Evolutionary conservation across 1,140 invertebrate species (phyloP).

Genomic region (Zaprionus camerounensis): DNA sequence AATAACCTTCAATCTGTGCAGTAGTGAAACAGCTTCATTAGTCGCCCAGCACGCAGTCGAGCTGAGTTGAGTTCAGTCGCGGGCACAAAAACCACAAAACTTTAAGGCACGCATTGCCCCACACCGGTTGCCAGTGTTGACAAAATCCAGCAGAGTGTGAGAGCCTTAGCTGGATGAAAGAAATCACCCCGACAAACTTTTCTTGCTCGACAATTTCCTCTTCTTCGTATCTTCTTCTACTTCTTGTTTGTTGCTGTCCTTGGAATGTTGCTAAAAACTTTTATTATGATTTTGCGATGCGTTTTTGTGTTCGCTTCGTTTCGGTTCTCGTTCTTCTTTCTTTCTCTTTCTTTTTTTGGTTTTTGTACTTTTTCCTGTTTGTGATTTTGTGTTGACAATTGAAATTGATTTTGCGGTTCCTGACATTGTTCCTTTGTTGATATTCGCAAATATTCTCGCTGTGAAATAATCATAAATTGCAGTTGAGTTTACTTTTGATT

Average conservation of each 20-base stretch:
- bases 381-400: constrained; percentile 81
- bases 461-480: constrained; percentile 68
- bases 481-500: constrained; percentile 36
- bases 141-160: constrained; percentile 51
- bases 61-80: constrained; percentile 15
- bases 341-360: constrained; percentile 40
- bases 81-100: constrained; percentile 62
- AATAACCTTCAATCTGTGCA: background rate
- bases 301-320: constrained; percentile 15
- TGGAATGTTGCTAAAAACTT: constrained; percentile 73
- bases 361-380: constrained; percentile 62
- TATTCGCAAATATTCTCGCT: constrained; percentile 54
- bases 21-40: constrained; percentile 68
- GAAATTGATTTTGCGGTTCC: constrained; percentile 80
- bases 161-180: constrained; percentile 42
- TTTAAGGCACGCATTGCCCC: constrained; percentile 70
- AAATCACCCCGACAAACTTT: constrained; percentile 58
- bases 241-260: constrained; percentile 55
- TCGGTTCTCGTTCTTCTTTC: background rate
- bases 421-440: constrained; percentile 55
- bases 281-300: constrained; percentile 74
- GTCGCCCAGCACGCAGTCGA: constrained; percentile 65
- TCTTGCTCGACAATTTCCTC: constrained; percentile 48
- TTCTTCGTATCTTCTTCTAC: constrained; percentile 8
- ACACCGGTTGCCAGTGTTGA: constrained; percentile 13